Base-by-base conservation (phyloP, 1,140 invertebrate species). In the Melipona quadrifasciata region DNA sequence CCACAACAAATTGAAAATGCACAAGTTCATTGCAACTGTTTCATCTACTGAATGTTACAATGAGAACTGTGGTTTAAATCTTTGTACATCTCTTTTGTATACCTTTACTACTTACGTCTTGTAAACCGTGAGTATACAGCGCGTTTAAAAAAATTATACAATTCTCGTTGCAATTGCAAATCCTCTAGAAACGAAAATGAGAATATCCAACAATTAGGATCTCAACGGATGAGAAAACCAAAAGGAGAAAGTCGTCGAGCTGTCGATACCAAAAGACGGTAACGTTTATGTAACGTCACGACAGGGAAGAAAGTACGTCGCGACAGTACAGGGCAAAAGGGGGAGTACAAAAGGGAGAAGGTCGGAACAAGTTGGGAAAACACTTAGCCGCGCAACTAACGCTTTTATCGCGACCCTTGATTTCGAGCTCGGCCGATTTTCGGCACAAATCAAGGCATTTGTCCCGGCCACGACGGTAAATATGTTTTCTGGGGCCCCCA, bases 401-500 rank as follows among this genome's bases (percentile, higher is more conserved):
- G 91, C 92, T 91, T 93, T 93, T 93, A 93, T 88, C 86, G 82
- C 80, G 87, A 89, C 87, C 90, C 90, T 91, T 91, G 90, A 93
- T 92, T 92, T 85, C 82, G 71, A 76, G 67, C 80, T 78, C 51
- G 79, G 70, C 71, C 88, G 89, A 86, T 86, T 89, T 90, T 88
- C 86, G 72, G 89, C 84, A 89, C 91, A 91, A 94, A 94, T 94
- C 93, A 93, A 92, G 92, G 89, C 92, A 91, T 93, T 93, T 92
- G 92, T 93, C 90, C 90, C 79, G 17, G 55, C 75, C 57, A 65
- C 80, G 75, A 87, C 78, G 88, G 86, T 92, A 93, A 92, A 91
- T 93, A 91, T 90, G 90, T 93, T 93, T 93, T 91, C 92, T 89
- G 58, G 85, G 51, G 34, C 89, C 89, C 88, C 85, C 72, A 47